Evolutionary conservation across 2,797 vertebrate species (phyloP), one percentile per base, ranked within the genome.

Genomic region (Gastrophryne carolinensis): DNA sequence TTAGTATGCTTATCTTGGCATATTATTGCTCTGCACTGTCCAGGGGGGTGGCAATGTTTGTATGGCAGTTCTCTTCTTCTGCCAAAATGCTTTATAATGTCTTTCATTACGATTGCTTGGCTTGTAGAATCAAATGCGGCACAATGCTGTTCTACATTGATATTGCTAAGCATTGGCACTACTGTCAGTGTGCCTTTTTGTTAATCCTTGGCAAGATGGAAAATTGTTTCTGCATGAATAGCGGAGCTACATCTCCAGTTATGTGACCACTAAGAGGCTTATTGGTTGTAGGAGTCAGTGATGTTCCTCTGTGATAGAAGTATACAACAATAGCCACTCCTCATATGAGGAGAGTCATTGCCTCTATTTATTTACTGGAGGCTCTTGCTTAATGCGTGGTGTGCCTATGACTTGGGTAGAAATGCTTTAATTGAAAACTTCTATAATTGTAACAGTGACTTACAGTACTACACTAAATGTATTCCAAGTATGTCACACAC

Each of bases 1-100:
- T 49, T 65, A 62, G 62, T 47, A 47, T 65, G 37, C 29, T 35
- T 35, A 21, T 15, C 58, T 66, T 66, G 72, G 50, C 62, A 66
- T 73, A 26, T 4, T 35, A 34, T 47, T 52, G 44, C 39, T 19
- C 49, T 32, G 12, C 44, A 11, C 34, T 56, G 37, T 47, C 72
- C 62, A 32, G 26, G 62, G 57, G 52, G 72, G 62, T 49, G 50
- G 72, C 56, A 56, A 57, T 74, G 63, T 66, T 74, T 74, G 47
- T 26, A 27, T 50, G 63, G 57, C 65, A 49, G 12, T 66, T 44
- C 47, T 74, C 23, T n/a, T 73, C 37, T 63, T 49, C 53, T 66
- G 62, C 72, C 61, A 74, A 56, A 65, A 66, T 66, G 72, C 32
- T 44, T 74, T 65, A 26, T 57, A 66, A 34, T 66, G 62, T 27